phyloP scores from a whole-genome alignment of 2,797 vertebrate genomes.

The Eremophila alpestris region DNA sequence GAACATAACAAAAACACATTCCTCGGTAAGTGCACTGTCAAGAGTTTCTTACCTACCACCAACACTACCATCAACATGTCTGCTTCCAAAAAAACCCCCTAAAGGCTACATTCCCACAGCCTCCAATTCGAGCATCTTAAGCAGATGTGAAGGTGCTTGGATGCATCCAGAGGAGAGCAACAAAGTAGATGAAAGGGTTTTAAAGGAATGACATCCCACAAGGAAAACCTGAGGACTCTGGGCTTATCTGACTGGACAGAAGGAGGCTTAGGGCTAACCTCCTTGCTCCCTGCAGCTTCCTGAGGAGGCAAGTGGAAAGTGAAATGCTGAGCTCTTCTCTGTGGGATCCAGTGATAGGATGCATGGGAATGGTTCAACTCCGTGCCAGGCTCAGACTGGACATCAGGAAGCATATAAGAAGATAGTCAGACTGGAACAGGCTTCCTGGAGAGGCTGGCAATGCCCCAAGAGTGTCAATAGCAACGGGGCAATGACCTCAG shows the following conservation, averaged over 20 bases:
- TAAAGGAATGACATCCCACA: neutral
- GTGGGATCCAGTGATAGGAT: neutral
- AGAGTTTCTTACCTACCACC: neutral
- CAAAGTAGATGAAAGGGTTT: neutral
- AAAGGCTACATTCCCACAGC: neutral
- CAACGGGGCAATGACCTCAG: neutral
- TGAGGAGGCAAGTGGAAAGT: neutral
- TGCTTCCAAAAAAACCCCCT: neutral
- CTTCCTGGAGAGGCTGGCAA: neutral
- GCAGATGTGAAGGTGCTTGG: neutral
- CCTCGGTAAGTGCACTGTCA: neutral
- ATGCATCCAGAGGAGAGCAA: neutral
- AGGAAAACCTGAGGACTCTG: neutral
- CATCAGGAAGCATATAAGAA: neutral
- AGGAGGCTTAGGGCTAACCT: neutral
- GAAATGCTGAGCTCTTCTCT: neutral
- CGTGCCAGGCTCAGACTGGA: neutral
- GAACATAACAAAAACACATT: neutral
- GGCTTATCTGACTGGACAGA: neutral
- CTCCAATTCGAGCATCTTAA: neutral
- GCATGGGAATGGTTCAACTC: neutral
- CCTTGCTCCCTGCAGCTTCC: neutral
- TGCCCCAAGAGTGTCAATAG: neutral
- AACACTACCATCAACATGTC: neutral
- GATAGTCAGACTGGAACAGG: neutral